A percentile compares a stretch with the other conserved stretches of the same genome.
Evolutionary conservation across 2,113 vertebrate genomes (phyloP).

Genomic region (Vulpes ferrilata): DNA sequence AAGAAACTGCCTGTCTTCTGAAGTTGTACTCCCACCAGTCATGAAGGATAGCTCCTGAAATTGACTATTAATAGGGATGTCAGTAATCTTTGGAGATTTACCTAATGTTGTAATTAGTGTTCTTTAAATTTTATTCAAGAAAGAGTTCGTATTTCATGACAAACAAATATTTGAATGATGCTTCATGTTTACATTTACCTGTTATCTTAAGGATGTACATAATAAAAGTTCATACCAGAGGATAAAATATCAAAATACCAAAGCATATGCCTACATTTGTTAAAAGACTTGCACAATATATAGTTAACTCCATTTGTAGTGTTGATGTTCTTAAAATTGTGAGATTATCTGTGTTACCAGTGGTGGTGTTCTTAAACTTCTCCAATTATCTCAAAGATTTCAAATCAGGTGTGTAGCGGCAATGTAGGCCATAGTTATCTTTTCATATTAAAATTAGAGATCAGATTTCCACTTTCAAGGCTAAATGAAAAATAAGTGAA

Average conservation of each 20-base stretch:
- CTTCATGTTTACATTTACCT: background rate
- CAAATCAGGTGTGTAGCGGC: background rate
- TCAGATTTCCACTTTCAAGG: constrained; percentile 29
- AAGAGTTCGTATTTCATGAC: constrained; percentile 32
- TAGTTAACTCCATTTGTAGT: background rate
- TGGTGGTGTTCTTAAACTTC: constrained; percentile 7
- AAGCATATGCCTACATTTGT: background rate
- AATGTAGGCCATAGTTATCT: constrained; percentile 15
- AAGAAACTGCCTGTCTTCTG: constrained; percentile 13
- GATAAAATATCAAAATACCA: background rate
- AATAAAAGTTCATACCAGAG: background rate
- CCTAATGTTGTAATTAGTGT: constrained; percentile 13
- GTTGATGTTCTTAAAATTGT: constrained; percentile 46
- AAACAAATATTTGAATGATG: background rate
- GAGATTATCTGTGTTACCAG: constrained; percentile 12
- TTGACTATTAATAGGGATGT: background rate
- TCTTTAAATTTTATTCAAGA: constrained; percentile 19
- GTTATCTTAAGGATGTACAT: background rate
- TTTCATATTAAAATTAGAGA: constrained; percentile 55
- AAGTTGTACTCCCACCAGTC: background rate
- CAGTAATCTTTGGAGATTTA: background rate
- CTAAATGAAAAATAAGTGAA: background rate
- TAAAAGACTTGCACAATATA: background rate
- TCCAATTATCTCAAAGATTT: background rate
- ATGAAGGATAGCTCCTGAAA: constrained; percentile 7